phyloP scores from a whole-genome alignment of 2,888 invertebrate genomes.

The Drosophila kuntzei region DNA sequence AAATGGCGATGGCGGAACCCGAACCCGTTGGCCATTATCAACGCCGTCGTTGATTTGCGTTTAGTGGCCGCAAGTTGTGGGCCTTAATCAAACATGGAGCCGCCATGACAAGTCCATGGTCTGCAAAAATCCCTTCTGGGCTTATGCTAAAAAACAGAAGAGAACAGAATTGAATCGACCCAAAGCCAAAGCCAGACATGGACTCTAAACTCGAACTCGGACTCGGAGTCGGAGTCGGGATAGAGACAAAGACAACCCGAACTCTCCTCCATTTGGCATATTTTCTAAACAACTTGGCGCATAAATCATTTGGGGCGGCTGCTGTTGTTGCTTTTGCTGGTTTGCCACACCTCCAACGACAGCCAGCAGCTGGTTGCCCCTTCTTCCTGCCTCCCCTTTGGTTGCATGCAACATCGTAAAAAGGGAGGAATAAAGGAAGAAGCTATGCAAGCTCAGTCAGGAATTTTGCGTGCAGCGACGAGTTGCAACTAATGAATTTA shows the following conservation, averaged over 20 bases:
- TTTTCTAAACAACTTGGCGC: conserved; percentile 78
- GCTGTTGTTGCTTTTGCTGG: conserved; percentile 31
- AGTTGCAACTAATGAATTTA: conserved; percentile 80
- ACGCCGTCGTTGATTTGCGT: conserved; percentile 76
- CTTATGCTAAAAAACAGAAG: conserved; percentile 31
- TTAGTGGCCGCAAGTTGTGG: conserved; percentile 60
- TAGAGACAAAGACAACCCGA: conserved; percentile 1
- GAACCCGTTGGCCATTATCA: conserved; percentile 71
- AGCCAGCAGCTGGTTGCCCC: conserved; percentile 59
- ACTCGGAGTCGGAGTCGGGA: background rate
- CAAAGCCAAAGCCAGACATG: background rate
- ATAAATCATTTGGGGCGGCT: conserved; percentile 74
- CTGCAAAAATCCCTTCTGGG: conserved; percentile 52
- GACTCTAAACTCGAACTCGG: background rate
- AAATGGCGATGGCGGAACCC: no score
- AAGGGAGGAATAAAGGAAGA: background rate
- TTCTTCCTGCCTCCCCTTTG: background rate
- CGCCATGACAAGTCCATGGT: conserved; percentile 59
- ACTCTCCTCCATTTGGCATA: conserved; percentile 64
- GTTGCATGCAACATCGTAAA: conserved; percentile 13
- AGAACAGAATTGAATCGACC: conserved; percentile 9
- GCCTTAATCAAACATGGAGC: conserved; percentile 76
- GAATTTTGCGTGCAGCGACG: conserved; percentile 70
- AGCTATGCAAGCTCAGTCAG: conserved; percentile 21
- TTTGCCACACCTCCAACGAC: conserved; percentile 69